Percentiles rank a stretch among this genome's conserved stretches.
Evolutionary conservation across 2,797 vertebrate genomes (phyloP).

Genomic region (Halcyon badia): DNA sequence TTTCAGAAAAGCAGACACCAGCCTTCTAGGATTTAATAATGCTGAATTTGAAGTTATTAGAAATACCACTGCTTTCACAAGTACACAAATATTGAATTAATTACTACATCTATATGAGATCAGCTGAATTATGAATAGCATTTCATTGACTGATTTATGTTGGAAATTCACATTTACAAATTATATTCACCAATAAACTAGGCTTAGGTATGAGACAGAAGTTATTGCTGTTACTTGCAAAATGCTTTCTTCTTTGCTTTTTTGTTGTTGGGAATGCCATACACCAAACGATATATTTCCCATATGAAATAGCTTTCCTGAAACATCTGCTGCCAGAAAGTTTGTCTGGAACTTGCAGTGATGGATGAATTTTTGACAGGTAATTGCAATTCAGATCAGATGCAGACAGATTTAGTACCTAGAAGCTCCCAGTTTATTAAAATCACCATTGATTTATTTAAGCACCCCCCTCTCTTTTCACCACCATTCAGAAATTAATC

Average conservation of each 20-base stretch:
- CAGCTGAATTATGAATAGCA: not conserved
- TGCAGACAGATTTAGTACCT: conserved; percentile 81
- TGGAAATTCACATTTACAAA: conserved; percentile 34
- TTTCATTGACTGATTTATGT: conserved; percentile 14
- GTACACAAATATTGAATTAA: not conserved
- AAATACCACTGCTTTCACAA: conserved; percentile 16
- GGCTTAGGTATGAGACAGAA: conserved; percentile 8
- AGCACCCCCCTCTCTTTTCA: conserved; percentile 71
- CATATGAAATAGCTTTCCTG: conserved; percentile 67
- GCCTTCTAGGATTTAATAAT: not conserved
- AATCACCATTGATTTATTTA: conserved; percentile 83
- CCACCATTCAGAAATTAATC: conserved; percentile 77
- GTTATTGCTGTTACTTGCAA: conserved; percentile 36
- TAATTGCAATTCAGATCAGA: conserved; percentile 86
- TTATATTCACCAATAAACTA: conserved; percentile 15
- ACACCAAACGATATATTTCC: conserved; percentile 68
- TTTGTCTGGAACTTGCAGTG: conserved; percentile 79
- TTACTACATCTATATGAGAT: not conserved
- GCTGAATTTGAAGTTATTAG: not conserved
- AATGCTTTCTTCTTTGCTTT: conserved; percentile 64
- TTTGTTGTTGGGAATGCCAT: conserved; percentile 65
- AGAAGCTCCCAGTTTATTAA: conserved; percentile 83
- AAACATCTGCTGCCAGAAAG: conserved; percentile 82
- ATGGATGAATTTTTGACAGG: conserved; percentile 85
- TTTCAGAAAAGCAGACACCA: not conserved